Conservation (phyloP, 2,888 invertebrate species). For the Eupithecia vulgata region DNA sequence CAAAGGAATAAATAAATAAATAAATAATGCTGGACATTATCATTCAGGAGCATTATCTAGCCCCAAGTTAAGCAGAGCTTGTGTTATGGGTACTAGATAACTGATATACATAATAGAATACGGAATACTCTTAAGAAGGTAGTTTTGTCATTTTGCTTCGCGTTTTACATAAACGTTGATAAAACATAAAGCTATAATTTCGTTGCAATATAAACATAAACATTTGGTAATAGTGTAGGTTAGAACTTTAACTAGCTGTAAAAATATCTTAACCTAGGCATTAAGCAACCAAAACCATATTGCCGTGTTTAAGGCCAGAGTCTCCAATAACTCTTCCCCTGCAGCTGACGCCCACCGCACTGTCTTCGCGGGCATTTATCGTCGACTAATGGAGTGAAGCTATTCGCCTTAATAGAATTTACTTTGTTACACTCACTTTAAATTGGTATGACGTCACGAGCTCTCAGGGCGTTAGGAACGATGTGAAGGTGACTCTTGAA, state of each 20-base stretch:
- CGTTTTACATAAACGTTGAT: not conserved
- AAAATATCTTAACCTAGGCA: not conserved
- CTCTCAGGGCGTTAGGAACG: not conserved
- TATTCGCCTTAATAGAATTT: conserved; percentile 66
- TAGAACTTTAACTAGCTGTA: not conserved
- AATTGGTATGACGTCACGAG: conserved; percentile 55
- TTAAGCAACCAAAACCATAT: conserved; percentile 11
- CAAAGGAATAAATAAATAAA: too few species aligned
- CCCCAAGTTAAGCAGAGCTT: too few species aligned
- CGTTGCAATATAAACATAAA: not conserved
- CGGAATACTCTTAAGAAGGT: too few species aligned
- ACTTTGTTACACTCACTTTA: conserved; percentile 62
- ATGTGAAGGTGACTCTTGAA: not conserved
- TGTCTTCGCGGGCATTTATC: conserved; percentile 58
- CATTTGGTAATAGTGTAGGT: not conserved
- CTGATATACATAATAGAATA: too few species aligned
- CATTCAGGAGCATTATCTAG: too few species aligned
- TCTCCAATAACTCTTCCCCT: conserved; percentile 8
- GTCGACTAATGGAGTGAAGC: conserved; percentile 62
- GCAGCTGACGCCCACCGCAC: conserved; percentile 15
- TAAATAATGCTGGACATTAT: too few species aligned
- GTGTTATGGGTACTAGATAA: too few species aligned
- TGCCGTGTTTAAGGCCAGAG: conserved; percentile 1
- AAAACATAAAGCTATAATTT: not conserved
- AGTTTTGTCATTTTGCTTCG: not conserved